phyloP scores from a whole-genome alignment of 2,888 invertebrate genomes.

The Ennomos erosarius region DNA sequence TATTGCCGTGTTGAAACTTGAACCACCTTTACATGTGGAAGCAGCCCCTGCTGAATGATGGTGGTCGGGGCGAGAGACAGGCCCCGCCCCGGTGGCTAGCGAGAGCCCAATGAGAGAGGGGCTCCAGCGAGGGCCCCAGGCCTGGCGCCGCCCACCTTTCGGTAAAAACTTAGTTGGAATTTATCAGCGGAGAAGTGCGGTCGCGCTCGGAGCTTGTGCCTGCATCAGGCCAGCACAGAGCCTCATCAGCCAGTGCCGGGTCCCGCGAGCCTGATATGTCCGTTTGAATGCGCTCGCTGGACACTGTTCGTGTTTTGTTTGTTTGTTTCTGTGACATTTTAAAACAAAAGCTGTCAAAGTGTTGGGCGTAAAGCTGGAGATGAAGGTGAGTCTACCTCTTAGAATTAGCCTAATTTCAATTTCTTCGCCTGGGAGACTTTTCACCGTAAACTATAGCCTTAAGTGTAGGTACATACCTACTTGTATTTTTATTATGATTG shows the following conservation, averaged over 20 bases:
- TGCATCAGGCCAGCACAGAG: slow-evolving; percentile 12
- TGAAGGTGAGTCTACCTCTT: slow-evolving; percentile 72
- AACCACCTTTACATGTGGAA: slow-evolving; percentile 53
- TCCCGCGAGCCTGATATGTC: slow-evolving; percentile 2
- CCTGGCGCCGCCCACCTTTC: slow-evolving; percentile 52
- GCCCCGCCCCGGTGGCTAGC: slow-evolving; percentile 3
- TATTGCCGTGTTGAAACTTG: slow-evolving; percentile 40
- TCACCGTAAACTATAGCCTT: too few species aligned
- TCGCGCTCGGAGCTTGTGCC: slow-evolving; percentile 28
- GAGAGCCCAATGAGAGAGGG: slow-evolving; percentile 52
- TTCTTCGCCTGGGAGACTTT: too few species aligned
- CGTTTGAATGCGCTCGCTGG: slow-evolving; percentile 9
- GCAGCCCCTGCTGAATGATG: slow-evolving; percentile 26
- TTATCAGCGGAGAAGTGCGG: slow-evolving; percentile 52
- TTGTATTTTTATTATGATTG: too few species aligned
- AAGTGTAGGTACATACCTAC: too few species aligned
- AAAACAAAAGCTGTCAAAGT: slow-evolving; percentile 59
- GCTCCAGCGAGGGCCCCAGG: slow-evolving; percentile 33
- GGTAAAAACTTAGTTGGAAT: slow-evolving; percentile 58
- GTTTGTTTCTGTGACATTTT: slow-evolving; percentile 55
- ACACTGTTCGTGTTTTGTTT: slow-evolving; percentile 26
- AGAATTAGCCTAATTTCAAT: too few species aligned
- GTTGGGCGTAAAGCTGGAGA: slow-evolving; percentile 73
- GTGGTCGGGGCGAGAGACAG: slow-evolving; percentile 39
- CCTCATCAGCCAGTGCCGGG: slow-evolving; percentile 3